Percentiles rank a stretch among this genome's conserved stretches.
These are phyloP conservation scores for Eleutherodactylus coqui DNA, from an alignment of 2,797 vertebrate genomes.

Conservation along the genomic window DNA sequence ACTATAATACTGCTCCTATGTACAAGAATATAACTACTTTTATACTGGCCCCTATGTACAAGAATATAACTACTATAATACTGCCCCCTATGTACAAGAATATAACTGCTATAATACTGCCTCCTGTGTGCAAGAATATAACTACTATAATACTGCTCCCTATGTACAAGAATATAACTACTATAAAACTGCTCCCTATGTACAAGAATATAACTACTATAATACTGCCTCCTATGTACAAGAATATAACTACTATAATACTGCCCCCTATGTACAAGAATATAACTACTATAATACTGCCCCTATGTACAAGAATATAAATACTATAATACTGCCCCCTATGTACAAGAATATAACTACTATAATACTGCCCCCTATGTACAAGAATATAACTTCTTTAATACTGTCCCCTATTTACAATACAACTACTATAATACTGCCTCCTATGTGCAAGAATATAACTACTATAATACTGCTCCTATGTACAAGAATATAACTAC, in stretches of 20 bases:
- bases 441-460: conserved; percentile 1
- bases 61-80: no score
- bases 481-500: conserved; percentile 7
- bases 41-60: no score
- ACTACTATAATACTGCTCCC: no score
- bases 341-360: conserved; percentile 11
- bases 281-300: conserved; percentile 13
- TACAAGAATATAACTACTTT: no score
- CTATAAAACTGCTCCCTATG: no score
- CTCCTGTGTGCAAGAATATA: no score
- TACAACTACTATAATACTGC: conserved; percentile 5
- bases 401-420: background rate
- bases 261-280: background rate
- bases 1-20: no score
- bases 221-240: conserved; percentile 1
- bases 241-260: conserved; percentile 19
- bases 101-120: no score
- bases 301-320: background rate
- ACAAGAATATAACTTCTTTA: no score
- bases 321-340: conserved; percentile 6
- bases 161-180: no score
- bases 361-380: background rate
- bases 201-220: conserved; percentile 1
- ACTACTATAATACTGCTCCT: conserved; percentile 4
- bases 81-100: no score